Conservation (phyloP, 2,113 vertebrate species). For the Vidua macroura region DNA sequence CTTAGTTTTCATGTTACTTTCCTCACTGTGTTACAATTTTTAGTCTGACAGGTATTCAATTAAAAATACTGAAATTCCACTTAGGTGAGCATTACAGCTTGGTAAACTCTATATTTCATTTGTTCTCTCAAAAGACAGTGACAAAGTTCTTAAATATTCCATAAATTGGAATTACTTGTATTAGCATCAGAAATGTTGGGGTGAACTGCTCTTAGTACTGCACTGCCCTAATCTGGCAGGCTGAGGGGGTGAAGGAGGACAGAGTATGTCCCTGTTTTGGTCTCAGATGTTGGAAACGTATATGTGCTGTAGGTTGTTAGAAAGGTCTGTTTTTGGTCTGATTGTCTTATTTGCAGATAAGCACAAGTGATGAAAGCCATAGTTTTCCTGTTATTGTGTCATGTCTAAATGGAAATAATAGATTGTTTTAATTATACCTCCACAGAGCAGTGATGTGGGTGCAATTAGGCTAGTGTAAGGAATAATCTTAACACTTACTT, state of each 20-base stretch:
- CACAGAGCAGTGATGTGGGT: background rate
- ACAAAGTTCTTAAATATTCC: background rate
- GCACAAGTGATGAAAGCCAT: background rate
- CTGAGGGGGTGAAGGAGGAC: background rate
- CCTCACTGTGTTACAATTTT: background rate
- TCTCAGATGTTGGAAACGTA: background rate
- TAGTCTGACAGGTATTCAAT: background rate
- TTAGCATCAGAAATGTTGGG: background rate
- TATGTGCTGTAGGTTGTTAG: background rate
- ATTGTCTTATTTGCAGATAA: background rate
- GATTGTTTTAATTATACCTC: constrained; percentile 16
- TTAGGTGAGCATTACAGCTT: background rate
- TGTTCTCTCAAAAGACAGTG: background rate
- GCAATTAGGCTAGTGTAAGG: background rate
- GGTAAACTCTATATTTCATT: background rate
- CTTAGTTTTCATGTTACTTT: background rate
- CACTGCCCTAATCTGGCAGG: background rate
- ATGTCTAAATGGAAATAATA: background rate
- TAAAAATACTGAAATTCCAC: background rate
- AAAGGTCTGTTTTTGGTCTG: background rate
- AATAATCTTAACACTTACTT: background rate
- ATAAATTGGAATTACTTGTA: background rate
- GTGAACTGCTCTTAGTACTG: background rate
- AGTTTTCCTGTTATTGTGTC: background rate
- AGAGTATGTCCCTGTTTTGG: background rate